Conservation (phyloP, 2,113 vertebrate genomes). For the Bagarius yarrelli region DNA sequence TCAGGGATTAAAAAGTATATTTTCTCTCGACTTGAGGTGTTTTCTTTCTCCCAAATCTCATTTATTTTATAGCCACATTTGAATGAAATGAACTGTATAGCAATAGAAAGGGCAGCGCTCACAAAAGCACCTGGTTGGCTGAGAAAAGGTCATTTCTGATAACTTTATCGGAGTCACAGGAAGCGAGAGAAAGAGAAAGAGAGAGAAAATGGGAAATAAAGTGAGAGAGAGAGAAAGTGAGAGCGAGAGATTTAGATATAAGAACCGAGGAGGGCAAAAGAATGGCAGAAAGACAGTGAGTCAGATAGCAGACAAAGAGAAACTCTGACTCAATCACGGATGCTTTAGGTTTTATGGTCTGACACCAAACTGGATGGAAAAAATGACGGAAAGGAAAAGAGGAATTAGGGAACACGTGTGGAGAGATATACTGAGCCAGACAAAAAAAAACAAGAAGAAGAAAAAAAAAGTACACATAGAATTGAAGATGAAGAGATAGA, state of each 20-base stretch:
- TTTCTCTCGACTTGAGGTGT: not conserved
- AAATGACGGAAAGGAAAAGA: constrained; percentile 39
- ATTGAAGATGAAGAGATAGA: not conserved
- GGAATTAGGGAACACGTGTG: constrained; percentile 39
- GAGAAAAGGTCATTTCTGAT: constrained; percentile 24
- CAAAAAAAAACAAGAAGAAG: constrained; percentile 17
- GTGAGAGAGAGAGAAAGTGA: not conserved
- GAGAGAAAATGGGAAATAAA: constrained; percentile 11
- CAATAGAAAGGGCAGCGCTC: constrained; percentile 15
- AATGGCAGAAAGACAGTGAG: not conserved
- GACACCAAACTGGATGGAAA: constrained; percentile 49
- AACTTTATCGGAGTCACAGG: not conserved
- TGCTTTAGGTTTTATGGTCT: too few species aligned
- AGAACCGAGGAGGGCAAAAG: constrained; percentile 4
- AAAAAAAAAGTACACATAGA: not conserved
- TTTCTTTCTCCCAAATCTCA: not conserved
- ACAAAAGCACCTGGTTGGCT: not conserved
- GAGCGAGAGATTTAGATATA: not conserved
- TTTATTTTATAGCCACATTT: constrained; percentile 8
- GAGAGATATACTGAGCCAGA: constrained; percentile 56
- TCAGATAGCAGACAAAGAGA: constrained; percentile 22
- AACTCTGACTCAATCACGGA: too few species aligned
- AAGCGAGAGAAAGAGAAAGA: constrained; percentile 8
- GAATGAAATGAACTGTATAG: constrained; percentile 15
- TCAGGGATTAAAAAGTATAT: not conserved